A percentile compares a stretch with the other conserved stretches of the same genome.
Evolutionary conservation across 1,140 invertebrate species (phyloP).

Genomic region (Pissodes strobi): DNA sequence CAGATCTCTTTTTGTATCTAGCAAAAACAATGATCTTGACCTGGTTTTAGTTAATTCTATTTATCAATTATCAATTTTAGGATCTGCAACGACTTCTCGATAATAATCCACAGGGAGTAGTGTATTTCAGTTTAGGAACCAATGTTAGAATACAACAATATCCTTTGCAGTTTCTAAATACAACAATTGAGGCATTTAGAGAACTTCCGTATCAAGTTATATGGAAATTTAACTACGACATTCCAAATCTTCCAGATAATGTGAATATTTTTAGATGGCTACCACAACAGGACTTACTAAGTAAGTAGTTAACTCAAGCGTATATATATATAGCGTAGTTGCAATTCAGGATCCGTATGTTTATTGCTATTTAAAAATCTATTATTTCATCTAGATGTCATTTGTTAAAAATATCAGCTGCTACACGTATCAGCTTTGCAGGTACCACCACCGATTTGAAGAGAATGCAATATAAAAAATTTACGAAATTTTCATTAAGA

Average conservation of each 20-base stretch:
- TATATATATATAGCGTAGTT: neutral
- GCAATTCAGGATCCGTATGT: neutral
- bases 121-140: constrained; percentile 59
- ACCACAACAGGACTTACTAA: constrained; percentile 58
- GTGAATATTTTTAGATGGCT: constrained; percentile 64
- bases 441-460: too few species aligned
- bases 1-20: too few species aligned
- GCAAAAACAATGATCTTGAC: too few species aligned
- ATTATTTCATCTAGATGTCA: neutral
- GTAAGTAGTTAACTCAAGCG: constrained; percentile 14
- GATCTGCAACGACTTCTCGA: constrained; percentile 58
- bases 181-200: constrained; percentile 60
- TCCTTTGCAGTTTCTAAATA: neutral
- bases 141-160: constrained; percentile 21
- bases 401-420: too few species aligned
- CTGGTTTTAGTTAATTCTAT: too few species aligned
- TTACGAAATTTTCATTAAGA: too few species aligned
- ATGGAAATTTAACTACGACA: constrained; percentile 65
- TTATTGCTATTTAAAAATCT: neutral
- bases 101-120: constrained; percentile 60
- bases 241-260: constrained; percentile 57
- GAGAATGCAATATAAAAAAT: too few species aligned
- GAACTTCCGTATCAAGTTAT: constrained; percentile 64
- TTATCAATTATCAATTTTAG: too few species aligned
- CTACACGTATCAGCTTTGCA: too few species aligned